Percentiles rank a stretch among this genome's conserved stretches.
Conservation (phyloP, 1,140 invertebrate species). For the Streblospio benedicti region DNA sequence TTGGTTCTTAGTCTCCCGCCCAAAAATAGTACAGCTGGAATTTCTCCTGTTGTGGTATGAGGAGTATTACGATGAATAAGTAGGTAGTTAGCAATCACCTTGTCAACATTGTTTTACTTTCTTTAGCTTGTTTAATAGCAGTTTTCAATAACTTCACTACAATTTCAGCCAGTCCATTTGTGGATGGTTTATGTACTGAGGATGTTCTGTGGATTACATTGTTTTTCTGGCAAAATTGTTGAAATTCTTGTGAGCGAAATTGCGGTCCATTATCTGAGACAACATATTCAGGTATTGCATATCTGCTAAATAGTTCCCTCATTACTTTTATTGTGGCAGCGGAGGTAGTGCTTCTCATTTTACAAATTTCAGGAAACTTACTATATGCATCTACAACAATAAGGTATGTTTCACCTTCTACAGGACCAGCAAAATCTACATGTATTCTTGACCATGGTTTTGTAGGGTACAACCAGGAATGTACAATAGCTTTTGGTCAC, state of each 20-base stretch:
- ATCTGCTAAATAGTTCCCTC: neutral
- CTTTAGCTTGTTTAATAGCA: constrained; percentile 2
- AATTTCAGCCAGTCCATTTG: constrained; percentile 27
- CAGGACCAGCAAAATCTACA: neutral
- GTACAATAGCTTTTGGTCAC: neutral
- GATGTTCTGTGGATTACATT: constrained; percentile 20
- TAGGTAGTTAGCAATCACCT: neutral
- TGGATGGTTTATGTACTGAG: constrained; percentile 23
- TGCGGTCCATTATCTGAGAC: constrained; percentile 29
- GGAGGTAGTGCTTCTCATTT: neutral
- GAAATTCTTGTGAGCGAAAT: constrained; percentile 23
- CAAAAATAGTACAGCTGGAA: neutral
- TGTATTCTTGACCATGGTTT: neutral
- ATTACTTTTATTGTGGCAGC: neutral
- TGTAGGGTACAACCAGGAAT: neutral
- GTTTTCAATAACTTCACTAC: constrained; percentile 21
- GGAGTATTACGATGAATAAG: neutral
- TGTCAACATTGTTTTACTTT: no score
- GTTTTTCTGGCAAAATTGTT: constrained; percentile 20
- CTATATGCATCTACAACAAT: neutral
- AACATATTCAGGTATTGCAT: neutral
- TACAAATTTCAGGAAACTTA: neutral
- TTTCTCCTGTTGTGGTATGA: neutral
- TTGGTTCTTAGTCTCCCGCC: neutral
- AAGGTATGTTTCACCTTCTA: neutral